These are phyloP conservation scores for Gasterosteus nipponicus DNA, from an alignment of 2,113 vertebrate genomes.

Conservation along the genomic window DNA sequence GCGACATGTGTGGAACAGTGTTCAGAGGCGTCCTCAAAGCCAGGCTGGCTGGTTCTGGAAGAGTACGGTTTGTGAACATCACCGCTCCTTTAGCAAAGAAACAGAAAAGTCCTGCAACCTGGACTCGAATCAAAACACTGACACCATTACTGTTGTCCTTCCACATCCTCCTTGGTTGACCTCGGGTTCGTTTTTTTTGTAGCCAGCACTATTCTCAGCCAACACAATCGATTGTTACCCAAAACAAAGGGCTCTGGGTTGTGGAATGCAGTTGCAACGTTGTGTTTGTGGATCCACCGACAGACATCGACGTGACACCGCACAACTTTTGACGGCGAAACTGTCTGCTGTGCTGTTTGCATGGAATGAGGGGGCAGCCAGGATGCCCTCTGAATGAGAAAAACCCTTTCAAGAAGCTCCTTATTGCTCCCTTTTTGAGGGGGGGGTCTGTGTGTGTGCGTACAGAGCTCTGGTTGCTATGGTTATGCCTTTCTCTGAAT, in stretches of 20 bases:
- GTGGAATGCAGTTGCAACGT: neutral
- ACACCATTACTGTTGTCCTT: neutral
- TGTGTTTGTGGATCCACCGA: neutral
- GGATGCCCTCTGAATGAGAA: conserved; percentile 30
- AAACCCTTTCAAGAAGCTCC: conserved; percentile 32
- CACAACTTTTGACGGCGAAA: conserved; percentile 20
- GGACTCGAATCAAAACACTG: neutral
- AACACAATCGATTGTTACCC: neutral
- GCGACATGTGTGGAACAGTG: neutral
- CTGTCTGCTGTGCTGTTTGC: conserved; percentile 8
- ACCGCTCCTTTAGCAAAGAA: neutral
- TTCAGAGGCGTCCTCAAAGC: conserved; percentile 15
- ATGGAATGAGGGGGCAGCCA: neutral
- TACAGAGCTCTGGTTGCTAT: conserved; percentile 70
- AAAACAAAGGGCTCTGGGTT: neutral
- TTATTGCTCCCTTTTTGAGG: conserved; percentile 21
- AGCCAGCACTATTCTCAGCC: neutral
- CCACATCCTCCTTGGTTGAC: neutral
- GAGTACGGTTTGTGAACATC: conserved; percentile 21
- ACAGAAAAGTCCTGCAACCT: conserved; percentile 1
- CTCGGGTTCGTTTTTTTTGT: neutral
- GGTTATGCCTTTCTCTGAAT: conserved; percentile 73
- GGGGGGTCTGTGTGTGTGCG: conserved; percentile 20
- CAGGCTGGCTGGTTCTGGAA: neutral
- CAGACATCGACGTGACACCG: conserved; percentile 36